Percentiles rank a stretch among this genome's conserved stretches.
phyloP scores from a whole-genome alignment of 1,140 invertebrate species.

The Pogonomyrmex californicus region DNA sequence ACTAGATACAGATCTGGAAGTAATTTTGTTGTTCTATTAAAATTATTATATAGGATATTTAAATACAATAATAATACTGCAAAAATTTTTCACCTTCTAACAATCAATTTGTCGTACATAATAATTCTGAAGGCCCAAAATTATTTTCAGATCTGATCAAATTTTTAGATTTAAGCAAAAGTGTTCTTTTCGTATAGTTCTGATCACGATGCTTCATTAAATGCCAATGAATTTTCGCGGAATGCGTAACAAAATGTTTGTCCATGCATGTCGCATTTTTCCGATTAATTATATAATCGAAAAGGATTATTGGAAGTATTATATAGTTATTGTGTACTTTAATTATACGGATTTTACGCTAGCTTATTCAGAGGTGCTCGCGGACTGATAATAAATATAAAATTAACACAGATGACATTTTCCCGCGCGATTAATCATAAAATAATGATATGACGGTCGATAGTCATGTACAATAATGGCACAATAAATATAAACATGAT shows the following conservation, averaged over 20 bases:
- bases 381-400: slow-evolving; percentile 8
- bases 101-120: too few relatives aligned
- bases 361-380: neutral
- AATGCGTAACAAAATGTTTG: neutral
- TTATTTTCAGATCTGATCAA: too few relatives aligned
- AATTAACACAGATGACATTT: slow-evolving; percentile 19
- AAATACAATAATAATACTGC: too few relatives aligned
- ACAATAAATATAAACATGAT: slow-evolving; percentile 1
- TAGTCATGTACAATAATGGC: neutral
- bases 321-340: slow-evolving; percentile 7
- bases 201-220: neutral
- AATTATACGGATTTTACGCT: slow-evolving; percentile 17
- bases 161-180: too few relatives aligned
- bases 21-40: too few relatives aligned
- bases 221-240: neutral
- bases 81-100: too few relatives aligned
- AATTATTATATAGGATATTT: too few relatives aligned
- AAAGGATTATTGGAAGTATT: slow-evolving; percentile 7
- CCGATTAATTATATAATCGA: slow-evolving; percentile 12
- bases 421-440: neutral
- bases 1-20: too few relatives aligned
- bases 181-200: neutral
- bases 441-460: slow-evolving; percentile 31
- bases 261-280: neutral
- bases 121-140: too few relatives aligned